Conservation (phyloP, 1,140 invertebrate genomes). For the Gryllus bimaculatus region DNA sequence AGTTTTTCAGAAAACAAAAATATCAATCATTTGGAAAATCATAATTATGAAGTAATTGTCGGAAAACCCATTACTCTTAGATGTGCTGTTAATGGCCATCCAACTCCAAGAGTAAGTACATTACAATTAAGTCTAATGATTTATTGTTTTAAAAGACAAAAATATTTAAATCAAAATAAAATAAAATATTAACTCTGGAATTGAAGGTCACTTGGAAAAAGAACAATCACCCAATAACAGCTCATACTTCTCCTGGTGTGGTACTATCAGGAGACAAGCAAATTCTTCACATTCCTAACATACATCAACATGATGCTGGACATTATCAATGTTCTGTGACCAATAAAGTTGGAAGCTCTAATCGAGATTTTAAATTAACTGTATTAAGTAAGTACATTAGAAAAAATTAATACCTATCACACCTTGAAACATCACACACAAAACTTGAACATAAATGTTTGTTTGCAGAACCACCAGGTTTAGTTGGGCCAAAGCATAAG, state of each 20-base stretch:
- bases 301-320: slow-evolving; percentile 32
- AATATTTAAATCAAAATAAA: background rate
- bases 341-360: slow-evolving; percentile 42
- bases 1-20: slow-evolving; percentile 13
- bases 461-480: slow-evolving; percentile 23
- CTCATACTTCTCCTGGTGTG: slow-evolving; percentile 24
- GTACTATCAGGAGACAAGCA: slow-evolving; percentile 21
- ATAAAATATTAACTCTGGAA: background rate
- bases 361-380: slow-evolving; percentile 38
- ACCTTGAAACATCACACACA: background rate
- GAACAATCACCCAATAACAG: slow-evolving; percentile 22
- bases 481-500: slow-evolving; percentile 22
- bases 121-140: background rate
- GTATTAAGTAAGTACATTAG: slow-evolving; percentile 35
- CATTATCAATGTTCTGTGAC: slow-evolving; percentile 42
- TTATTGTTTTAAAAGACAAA: background rate
- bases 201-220: slow-evolving; percentile 24
- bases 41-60: slow-evolving; percentile 6
- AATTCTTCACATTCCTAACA: slow-evolving; percentile 24
- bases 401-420: background rate
- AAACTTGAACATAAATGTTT: background rate
- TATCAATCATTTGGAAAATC: background rate
- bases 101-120: slow-evolving; percentile 23
- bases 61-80: slow-evolving; percentile 21
- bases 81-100: slow-evolving; percentile 23